phyloP scores from a whole-genome alignment of 2,797 vertebrate species.

The Alca torda region DNA sequence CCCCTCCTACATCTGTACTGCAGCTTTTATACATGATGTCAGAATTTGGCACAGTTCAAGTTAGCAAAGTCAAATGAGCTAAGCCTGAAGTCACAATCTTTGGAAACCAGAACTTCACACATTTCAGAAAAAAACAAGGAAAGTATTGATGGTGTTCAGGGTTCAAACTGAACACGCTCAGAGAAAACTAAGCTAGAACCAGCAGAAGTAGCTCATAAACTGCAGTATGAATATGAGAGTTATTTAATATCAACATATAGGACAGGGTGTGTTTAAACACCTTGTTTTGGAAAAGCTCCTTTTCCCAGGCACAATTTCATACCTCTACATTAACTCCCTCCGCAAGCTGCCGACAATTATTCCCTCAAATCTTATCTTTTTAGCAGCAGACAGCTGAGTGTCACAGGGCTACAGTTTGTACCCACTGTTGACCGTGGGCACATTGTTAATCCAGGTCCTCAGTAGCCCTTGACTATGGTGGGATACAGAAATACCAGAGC shows the following conservation, averaged over 20 bases:
- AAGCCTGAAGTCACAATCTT: background rate
- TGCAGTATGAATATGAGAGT: background rate
- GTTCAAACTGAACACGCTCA: background rate
- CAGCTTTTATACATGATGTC: slow-evolving; percentile 13
- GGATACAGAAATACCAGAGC: background rate
- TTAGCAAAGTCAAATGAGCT: background rate
- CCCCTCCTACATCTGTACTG: background rate
- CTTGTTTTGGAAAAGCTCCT: background rate
- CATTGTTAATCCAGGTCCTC: background rate
- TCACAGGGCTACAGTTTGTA: background rate
- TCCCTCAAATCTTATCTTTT: background rate
- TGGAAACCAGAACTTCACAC: background rate
- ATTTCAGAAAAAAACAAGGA: background rate
- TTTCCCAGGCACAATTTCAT: background rate
- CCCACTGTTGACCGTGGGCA: background rate
- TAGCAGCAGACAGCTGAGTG: background rate
- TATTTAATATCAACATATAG: background rate
- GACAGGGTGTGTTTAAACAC: background rate
- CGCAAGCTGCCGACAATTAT: background rate
- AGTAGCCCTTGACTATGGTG: background rate
- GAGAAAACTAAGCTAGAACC: background rate
- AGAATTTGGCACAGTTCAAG: slow-evolving; percentile 15
- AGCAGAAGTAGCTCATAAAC: background rate
- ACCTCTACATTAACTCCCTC: background rate
- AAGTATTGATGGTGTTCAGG: background rate